These are phyloP conservation scores for Exephanes ischioxanthus DNA, from an alignment of 2,888 invertebrate species.

Conservation along the genomic window DNA sequence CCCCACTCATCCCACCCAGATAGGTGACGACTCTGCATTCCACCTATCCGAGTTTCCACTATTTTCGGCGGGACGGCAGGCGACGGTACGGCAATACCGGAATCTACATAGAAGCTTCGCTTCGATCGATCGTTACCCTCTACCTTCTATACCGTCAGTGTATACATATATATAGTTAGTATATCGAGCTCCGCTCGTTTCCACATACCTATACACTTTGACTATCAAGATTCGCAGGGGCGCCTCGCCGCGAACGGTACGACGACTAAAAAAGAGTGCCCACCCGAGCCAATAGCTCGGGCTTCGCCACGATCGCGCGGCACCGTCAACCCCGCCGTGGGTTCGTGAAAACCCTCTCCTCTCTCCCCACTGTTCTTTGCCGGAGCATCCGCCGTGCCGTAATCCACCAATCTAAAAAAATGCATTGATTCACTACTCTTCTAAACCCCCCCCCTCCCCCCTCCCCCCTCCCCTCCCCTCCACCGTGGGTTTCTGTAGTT, in stretches of 20 bases:
- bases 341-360: slow-evolving; percentile 10
- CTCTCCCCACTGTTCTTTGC: slow-evolving; percentile 31
- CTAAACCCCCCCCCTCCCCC: slow-evolving; percentile 1
- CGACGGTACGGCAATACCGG: slow-evolving; percentile 48
- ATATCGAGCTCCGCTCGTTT: slow-evolving; percentile 8
- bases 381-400: slow-evolving; percentile 41
- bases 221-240: slow-evolving; percentile 60
- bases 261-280: slow-evolving; percentile 38
- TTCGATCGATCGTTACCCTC: slow-evolving; percentile 46
- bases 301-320: slow-evolving; percentile 24
- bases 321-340: slow-evolving; percentile 5
- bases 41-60: slow-evolving; percentile 40
- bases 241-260: slow-evolving; percentile 51
- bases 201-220: slow-evolving; percentile 42
- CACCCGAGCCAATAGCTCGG: slow-evolving; percentile 41
- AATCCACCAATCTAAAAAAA: slow-evolving; percentile 40
- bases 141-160: neutral
- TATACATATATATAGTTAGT: neutral
- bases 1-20: neutral
- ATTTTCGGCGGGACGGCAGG: slow-evolving; percentile 36
- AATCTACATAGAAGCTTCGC: slow-evolving; percentile 51
- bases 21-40: slow-evolving; percentile 19
- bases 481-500: neutral
- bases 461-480: neutral
- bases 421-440: slow-evolving; percentile 53